Evolutionary conservation across 2,113 vertebrate species (phyloP).

Genomic region (Nibea albiflora): DNA sequence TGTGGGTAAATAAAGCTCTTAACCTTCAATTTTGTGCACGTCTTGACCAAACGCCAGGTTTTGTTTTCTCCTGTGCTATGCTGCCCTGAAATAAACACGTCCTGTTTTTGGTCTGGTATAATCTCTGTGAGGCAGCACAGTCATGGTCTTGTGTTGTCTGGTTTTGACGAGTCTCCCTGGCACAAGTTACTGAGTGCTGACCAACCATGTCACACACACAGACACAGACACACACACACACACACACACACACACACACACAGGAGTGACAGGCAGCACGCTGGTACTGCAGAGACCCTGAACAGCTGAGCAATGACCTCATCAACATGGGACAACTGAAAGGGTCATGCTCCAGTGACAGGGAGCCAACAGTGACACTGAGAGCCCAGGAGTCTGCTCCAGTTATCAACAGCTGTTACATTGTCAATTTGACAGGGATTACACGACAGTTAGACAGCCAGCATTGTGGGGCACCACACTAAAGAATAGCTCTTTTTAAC

Average conservation of each 20-base stretch:
- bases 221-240: not conserved
- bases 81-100: not conserved
- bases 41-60: not conserved
- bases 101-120: conserved; percentile 30
- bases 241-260: not conserved
- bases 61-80: not conserved
- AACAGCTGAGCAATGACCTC: conserved; percentile 79
- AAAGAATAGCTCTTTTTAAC: not conserved
- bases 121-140: conserved; percentile 36
- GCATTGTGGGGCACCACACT: not conserved
- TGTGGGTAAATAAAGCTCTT: not conserved
- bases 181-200: conserved; percentile 22
- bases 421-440: conserved; percentile 51
- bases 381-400: conserved; percentile 20
- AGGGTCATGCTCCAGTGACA: conserved; percentile 44
- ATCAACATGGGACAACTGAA: conserved; percentile 55
- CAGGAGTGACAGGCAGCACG: conserved; percentile 37
- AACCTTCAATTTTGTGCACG: not conserved
- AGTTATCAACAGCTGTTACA: conserved; percentile 57
- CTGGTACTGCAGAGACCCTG: conserved; percentile 47
- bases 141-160: conserved; percentile 44
- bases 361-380: conserved; percentile 3
- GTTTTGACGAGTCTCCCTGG: conserved; percentile 21
- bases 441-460: conserved; percentile 26
- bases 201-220: conserved; percentile 25